Evolutionary conservation across 2,888 invertebrate genomes (phyloP).

Genomic region (Ochropleura plecta): DNA sequence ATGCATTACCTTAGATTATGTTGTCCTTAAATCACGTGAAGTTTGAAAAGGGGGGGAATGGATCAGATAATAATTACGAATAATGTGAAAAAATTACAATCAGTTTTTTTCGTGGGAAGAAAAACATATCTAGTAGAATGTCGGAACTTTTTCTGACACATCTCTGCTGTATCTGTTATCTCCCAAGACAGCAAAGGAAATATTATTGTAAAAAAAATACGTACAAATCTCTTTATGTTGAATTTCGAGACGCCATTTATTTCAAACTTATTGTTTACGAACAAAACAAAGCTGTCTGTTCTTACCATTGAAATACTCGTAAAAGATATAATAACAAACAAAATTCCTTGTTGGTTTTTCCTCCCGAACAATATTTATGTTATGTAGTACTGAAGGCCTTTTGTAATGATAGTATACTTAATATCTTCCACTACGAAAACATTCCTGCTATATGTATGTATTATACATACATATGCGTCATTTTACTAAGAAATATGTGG

Average conservation of each 20-base stretch:
- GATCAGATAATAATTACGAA: too few relatives aligned
- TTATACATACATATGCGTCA: too few relatives aligned
- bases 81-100: too few relatives aligned
- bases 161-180: not conserved
- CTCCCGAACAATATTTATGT: slow-evolving; percentile 53
- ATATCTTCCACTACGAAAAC: slow-evolving; percentile 1
- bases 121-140: slow-evolving; percentile 3
- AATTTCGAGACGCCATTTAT: slow-evolving; percentile 43
- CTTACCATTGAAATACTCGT: slow-evolving; percentile 58
- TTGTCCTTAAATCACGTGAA: too few relatives aligned
- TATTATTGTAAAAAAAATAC: slow-evolving; percentile 14
- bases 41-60: too few relatives aligned
- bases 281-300: slow-evolving; percentile 51
- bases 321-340: slow-evolving; percentile 60
- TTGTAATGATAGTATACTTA: slow-evolving; percentile 4
- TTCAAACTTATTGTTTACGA: slow-evolving; percentile 58
- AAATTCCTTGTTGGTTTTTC: slow-evolving; percentile 58
- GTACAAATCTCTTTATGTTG: slow-evolving; percentile 41
- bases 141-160: slow-evolving; percentile 19
- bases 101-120: too few relatives aligned
- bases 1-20: too few relatives aligned
- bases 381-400: slow-evolving; percentile 31
- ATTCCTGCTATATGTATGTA: not conserved
- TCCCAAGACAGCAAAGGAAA: slow-evolving; percentile 39
- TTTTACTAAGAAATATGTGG: too few relatives aligned